Evolutionary conservation across 2,113 vertebrate genomes (phyloP).

Genomic region (Melozone crissalis): DNA sequence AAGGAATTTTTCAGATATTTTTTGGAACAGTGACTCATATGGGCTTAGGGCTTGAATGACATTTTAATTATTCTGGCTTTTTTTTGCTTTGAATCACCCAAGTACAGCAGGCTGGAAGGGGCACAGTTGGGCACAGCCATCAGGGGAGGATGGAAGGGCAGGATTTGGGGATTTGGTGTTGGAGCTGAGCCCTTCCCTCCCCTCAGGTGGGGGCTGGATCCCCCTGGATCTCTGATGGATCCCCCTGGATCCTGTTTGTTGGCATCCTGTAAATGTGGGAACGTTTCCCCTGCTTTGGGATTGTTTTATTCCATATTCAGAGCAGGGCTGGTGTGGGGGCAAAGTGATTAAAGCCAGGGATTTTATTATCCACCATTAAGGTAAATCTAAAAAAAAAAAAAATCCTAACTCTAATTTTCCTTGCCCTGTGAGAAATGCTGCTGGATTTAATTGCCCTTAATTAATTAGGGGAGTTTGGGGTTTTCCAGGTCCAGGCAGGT

Average conservation of each 20-base stretch:
- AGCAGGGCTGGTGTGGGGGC: not conserved
- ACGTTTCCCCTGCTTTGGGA: not conserved
- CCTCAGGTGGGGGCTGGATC: not conserved
- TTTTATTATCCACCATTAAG: not conserved
- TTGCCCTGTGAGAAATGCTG: not conserved
- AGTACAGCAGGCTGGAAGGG: conserved; percentile 19
- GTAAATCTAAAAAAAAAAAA: no score
- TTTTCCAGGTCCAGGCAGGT: not conserved
- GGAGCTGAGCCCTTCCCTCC: not conserved
- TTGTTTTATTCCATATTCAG: not conserved
- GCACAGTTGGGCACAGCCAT: not conserved
- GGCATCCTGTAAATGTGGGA: not conserved
- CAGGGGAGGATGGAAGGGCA: not conserved
- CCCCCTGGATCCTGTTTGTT: not conserved
- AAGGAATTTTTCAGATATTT: conserved; percentile 68
- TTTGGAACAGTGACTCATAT: conserved; percentile 70
- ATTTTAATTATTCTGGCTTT: conserved; percentile 74
- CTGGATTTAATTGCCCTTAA: not conserved
- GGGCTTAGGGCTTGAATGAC: conserved; percentile 72
- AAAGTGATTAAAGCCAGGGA: not conserved
- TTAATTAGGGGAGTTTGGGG: not conserved
- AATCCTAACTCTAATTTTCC: not conserved
- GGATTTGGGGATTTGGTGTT: not conserved
- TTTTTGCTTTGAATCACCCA: conserved; percentile 57
- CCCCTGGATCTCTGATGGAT: not conserved